Base-by-base conservation (phyloP, 2,113 vertebrate genomes). In the Cacatua alba region DNA sequence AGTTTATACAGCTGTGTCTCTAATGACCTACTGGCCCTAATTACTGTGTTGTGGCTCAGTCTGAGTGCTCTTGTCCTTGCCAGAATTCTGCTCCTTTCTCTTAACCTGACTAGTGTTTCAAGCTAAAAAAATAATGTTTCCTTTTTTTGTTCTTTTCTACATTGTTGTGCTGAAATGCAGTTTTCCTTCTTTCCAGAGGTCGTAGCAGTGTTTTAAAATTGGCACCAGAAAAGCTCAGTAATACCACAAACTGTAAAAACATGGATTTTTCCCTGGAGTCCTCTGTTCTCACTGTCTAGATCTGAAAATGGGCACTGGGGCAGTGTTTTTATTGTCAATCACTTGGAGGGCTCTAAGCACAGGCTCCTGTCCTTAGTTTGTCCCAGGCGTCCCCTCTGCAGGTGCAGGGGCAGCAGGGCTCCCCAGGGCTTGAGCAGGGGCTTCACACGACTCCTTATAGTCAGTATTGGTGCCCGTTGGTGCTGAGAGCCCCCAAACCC, bases 1-100 rank as follows among this genome's bases (percentile, higher is more conserved):
- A 94, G 97, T 97, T 98, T 97, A 93, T 98, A 97, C 97, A 97
- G 96, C 97, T 98, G 97, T 95, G 94, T 95, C 95, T 97, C 88
- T 95, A 95, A 95, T 97, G 97, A 98, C 98, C 98, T 95, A 95
- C 86, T 98, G 96, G 92, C 96, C 95, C 94, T 97, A 95, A 95
- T 98, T 97, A 95, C 76, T 97, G 88, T 97, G 95, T 96, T 96
- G 90, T 93, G 95, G 94, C 96, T 97, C 94, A 84, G 93, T 70
- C 64, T 91, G 96, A 95, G 94, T 92, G 92, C 96, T 92, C 95
- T 96, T 95, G 91, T 95, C 92, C 94, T 95, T 97, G 97, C 95
- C 95, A 91, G 94, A 84, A 92, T 94, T 88, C 52, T 93, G 91
- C 84, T 97, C 81, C 94, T 97, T 97, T 95, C 96, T 95, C 91